Evolutionary conservation across 2,113 vertebrate genomes (phyloP).

Genomic region (Xiphias gladius): DNA sequence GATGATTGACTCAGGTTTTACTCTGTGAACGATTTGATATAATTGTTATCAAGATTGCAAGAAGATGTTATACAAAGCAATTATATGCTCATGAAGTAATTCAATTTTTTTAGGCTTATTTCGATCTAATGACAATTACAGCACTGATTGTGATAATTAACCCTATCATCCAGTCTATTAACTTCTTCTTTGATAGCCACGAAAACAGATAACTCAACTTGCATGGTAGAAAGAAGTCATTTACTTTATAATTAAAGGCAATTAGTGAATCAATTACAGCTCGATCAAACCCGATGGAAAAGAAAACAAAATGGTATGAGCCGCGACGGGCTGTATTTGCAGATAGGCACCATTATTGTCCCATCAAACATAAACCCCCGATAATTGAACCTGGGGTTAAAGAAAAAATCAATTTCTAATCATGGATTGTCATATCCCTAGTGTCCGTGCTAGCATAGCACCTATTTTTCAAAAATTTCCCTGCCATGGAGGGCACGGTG

Average conservation of each 20-base stretch:
- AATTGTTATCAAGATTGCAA: conserved; percentile 60
- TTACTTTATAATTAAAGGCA: conserved; percentile 82
- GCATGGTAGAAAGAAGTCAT: conserved; percentile 58
- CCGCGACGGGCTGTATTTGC: conserved; percentile 57
- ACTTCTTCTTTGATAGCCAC: conserved; percentile 71
- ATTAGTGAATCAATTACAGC: conserved; percentile 83
- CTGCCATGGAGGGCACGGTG: conserved; percentile 5
- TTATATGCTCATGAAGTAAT: conserved; percentile 60
- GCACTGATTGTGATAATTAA: conserved; percentile 72
- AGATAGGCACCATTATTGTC: conserved; percentile 69
- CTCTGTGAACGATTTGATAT: conserved; percentile 30
- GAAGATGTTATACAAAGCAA: conserved; percentile 50
- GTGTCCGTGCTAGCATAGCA: conserved; percentile 45
- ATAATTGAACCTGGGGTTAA: conserved; percentile 79
- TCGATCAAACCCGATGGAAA: conserved; percentile 78
- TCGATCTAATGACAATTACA: conserved; percentile 70
- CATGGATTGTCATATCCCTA: conserved; percentile 73
- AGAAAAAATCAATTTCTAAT: conserved; percentile 83
- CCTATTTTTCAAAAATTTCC: conserved; percentile 63
- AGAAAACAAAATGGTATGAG: conserved; percentile 67
- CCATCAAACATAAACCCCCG: conserved; percentile 69
- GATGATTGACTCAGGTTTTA: conserved; percentile 41
- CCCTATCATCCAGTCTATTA: conserved; percentile 73
- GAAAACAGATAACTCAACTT: conserved; percentile 69
- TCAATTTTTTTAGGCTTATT: conserved; percentile 65